These are phyloP conservation scores for Antennarius striatus DNA, from an alignment of 2,113 vertebrate species.

Conservation along the genomic window DNA sequence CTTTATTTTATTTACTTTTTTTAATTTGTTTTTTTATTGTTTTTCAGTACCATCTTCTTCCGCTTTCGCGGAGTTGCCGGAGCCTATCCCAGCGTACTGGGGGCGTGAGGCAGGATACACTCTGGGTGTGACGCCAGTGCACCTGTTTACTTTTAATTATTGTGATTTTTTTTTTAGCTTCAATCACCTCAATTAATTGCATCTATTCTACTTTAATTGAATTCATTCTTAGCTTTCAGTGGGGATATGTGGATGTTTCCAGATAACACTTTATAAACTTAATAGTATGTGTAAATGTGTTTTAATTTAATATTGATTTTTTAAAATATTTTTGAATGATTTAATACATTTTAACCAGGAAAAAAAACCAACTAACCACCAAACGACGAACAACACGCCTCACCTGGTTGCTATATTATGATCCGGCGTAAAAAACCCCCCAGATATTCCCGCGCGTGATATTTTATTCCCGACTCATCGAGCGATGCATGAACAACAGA, in stretches of 20 bases:
- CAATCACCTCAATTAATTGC: constrained; percentile 9
- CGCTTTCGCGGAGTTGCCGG: too few relatives aligned
- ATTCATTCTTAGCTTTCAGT: constrained; percentile 6
- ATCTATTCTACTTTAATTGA: not conserved
- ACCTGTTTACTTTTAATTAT: not conserved
- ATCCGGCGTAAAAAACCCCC: not conserved
- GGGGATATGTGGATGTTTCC: constrained; percentile 24
- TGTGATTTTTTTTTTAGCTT: constrained; percentile 6
- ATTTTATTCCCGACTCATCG: constrained; percentile 10
- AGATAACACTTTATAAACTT: constrained; percentile 14
- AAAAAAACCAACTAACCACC: constrained; percentile 31
- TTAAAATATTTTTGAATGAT: constrained; percentile 16
- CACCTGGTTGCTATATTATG: constrained; percentile 26
- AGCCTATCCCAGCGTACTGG: too few relatives aligned
- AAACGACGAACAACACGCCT: constrained; percentile 48
- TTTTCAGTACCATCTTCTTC: too few relatives aligned
- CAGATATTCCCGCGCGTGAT: constrained; percentile 7
- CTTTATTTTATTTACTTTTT: too few relatives aligned
- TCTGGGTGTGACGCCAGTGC: too few relatives aligned
- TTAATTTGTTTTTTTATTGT: too few relatives aligned
- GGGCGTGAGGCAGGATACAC: too few relatives aligned
- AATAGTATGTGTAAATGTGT: constrained; percentile 21
- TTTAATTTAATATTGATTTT: constrained; percentile 39
- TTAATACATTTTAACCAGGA: constrained; percentile 42
- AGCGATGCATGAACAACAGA: constrained; percentile 31